Conservation (phyloP, 2,888 invertebrate genomes). For the Nomada lathburiana region DNA sequence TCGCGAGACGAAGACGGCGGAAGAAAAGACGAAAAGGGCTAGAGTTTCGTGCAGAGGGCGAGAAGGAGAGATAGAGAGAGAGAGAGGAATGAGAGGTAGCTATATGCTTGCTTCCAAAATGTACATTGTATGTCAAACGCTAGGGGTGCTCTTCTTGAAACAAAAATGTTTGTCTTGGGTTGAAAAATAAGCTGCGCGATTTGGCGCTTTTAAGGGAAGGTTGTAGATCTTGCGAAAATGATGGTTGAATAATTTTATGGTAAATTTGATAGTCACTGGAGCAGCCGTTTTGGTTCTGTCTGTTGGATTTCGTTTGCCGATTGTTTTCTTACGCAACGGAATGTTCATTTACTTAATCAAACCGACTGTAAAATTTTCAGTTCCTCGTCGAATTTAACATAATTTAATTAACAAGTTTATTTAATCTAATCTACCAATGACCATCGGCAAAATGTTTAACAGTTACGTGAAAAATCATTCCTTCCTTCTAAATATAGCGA, state of each 20-base stretch:
- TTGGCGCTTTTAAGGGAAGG: neutral
- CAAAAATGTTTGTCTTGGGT: constrained; percentile 2
- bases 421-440: no score
- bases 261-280: no score
- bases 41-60: neutral
- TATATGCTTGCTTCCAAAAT: neutral
- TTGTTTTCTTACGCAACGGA: no score
- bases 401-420: no score
- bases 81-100: neutral
- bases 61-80: neutral
- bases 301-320: no score
- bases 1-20: constrained; percentile 6
- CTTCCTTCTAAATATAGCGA: neutral
- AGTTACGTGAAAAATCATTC: no score
- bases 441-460: no score
- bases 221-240: neutral
- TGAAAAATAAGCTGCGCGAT: neutral
- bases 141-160: neutral
- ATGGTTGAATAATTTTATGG: neutral
- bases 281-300: no score
- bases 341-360: no score
- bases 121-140: neutral
- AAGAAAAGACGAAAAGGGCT: neutral
- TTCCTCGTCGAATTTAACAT: no score
- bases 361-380: no score